Percentiles rank a stretch among this genome's conserved stretches.
These are phyloP conservation scores for Leistus spinibarbis DNA, from an alignment of 2,888 invertebrate genomes.

Conservation along the genomic window DNA sequence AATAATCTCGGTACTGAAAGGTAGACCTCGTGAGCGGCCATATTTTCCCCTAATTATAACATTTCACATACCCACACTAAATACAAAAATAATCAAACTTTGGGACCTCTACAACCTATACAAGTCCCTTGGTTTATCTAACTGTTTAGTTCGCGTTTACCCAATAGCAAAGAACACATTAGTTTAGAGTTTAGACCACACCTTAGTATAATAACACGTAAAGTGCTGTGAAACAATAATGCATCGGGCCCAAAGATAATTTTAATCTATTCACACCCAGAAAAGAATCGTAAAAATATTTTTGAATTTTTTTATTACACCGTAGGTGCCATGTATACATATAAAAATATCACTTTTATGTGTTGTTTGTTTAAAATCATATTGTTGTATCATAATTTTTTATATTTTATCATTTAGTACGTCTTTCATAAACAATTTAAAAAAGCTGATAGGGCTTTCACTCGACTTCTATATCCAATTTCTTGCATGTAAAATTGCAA, in stretches of 20 bases:
- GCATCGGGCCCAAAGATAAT: neutral
- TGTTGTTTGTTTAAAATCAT: neutral
- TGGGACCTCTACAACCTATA: too few species aligned
- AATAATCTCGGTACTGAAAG: too few species aligned
- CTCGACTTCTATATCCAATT: too few species aligned
- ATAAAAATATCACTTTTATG: neutral
- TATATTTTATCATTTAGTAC: too few species aligned
- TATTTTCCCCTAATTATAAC: neutral
- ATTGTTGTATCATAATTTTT: too few species aligned
- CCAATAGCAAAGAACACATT: neutral
- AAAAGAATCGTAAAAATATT: neutral
- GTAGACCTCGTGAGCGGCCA: neutral
- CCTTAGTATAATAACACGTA: neutral
- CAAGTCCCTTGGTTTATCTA: neutral
- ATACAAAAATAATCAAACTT: neutral
- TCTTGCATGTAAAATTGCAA: too few species aligned
- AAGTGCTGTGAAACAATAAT: neutral
- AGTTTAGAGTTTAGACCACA: neutral
- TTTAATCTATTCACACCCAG: neutral
- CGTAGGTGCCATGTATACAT: neutral
- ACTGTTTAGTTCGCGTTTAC: neutral
- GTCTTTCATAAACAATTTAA: too few species aligned
- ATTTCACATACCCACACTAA: neutral
- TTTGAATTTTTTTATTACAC: neutral
- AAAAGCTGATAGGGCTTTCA: too few species aligned